phyloP scores from a whole-genome alignment of 2,113 vertebrate species.

The Neotragus moschatus region DNA sequence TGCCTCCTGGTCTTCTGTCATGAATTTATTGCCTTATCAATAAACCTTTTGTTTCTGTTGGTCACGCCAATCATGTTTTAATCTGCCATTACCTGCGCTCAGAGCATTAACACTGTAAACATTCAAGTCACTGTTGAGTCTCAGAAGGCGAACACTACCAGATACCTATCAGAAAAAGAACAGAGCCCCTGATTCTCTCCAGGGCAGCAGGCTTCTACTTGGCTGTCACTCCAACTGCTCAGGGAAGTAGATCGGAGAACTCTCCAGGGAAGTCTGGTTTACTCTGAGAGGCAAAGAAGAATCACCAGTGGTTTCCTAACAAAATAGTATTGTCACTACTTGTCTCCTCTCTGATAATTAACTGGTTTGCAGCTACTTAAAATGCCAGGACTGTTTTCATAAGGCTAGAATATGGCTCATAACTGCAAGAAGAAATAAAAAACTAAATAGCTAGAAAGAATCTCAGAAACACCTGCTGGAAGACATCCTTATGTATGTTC shows the following conservation, averaged over 20 bases:
- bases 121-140: slow-evolving; percentile 34
- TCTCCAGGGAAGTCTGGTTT: slow-evolving; percentile 77
- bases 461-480: background rate
- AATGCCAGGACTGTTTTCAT: background rate
- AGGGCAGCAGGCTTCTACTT: slow-evolving; percentile 65
- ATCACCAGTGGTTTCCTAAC: background rate
- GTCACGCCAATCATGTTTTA: slow-evolving; percentile 56
- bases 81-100: slow-evolving; percentile 53
- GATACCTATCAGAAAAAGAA: slow-evolving; percentile 51
- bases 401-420: background rate
- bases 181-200: background rate
- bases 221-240: slow-evolving; percentile 60
- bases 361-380: background rate
- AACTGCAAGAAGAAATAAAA: background rate
- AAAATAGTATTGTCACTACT: background rate
- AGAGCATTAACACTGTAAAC: slow-evolving; percentile 67
- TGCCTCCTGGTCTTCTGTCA: background rate
- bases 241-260: slow-evolving; percentile 76
- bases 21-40: slow-evolving; percentile 38
- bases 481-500: background rate
- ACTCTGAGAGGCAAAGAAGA: slow-evolving; percentile 74
- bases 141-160: slow-evolving; percentile 66
- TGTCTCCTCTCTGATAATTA: background rate
- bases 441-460: background rate
- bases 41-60: slow-evolving; percentile 32